Base-by-base conservation (phyloP, 2,888 invertebrate genomes). In the Brachylomia viminalis region DNA sequence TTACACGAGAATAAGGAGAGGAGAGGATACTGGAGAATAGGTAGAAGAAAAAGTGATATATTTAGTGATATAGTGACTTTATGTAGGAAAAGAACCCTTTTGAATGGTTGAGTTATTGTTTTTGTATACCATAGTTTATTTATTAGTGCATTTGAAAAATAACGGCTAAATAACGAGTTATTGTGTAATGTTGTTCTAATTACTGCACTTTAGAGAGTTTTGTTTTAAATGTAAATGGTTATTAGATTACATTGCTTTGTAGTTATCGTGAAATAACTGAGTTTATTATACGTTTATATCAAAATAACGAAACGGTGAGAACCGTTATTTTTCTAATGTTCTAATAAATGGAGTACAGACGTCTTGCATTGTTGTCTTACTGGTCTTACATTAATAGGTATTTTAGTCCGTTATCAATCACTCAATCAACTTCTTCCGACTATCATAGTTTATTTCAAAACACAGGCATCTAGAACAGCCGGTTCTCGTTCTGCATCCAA, bases 31-130 rank as follows among this genome's bases (percentile, higher is more conserved):
- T n/a, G n/a, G 42, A 67, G n/a, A 42, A 45, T 33, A 27, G 61
- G n/a, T 64, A 23, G n/a, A 62, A 58, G n/a, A 54, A 56, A 64
- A 42, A 33, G n/a, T 6, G 42, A 61, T 23, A 23, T 33, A 15
- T 23, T n/a, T 33, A 10, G 33, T n/a, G 38, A 6, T 38, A 38
- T 38, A 6, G 38, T n/a, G 33, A n/a, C 6, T 47, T 17, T 58
- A 45, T 67, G 33, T 38, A n/a, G 4, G 2, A 52, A 17, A 38
- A 66, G 1, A 49, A 33, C 20, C 45, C 17, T 42, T 52, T 17
- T 62, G 17, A 62, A 56, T 80, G 54, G 47, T 61, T 54, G 33
- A 38, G 17, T 27, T 38, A n/a, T 73, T 75, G 2, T 33, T 56
- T 8, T 45, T 54, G 1, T 68, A 11, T 27, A 15, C 11, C 1